Evolutionary conservation across 2,113 vertebrate species (phyloP), one percentile per base, ranked within the genome.

Genomic region (Nothobranchius kuhntae): DNA sequence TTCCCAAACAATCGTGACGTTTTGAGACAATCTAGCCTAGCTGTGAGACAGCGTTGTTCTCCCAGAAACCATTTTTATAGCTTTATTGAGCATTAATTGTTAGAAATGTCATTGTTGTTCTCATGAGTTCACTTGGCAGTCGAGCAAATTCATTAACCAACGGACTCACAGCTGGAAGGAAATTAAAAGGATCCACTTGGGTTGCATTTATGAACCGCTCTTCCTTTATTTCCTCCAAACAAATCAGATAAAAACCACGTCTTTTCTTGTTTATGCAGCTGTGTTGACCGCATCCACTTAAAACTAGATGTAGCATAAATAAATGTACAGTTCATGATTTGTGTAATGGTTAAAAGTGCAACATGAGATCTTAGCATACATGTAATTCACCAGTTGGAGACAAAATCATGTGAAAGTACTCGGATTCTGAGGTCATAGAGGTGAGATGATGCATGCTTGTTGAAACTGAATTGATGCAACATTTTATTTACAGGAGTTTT

Each of bases 1-100:
- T 83, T 67, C 74, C 78, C 48, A 55, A 77, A 30, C 44, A 50
- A 14, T 35, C 42, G 38, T 36, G 55, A 46, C 36, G 44, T 55
- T 50, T 17, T 11, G 4, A 71, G 53, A 59, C 12, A 1, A 51
- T 51, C 24, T 1, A 13, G 47, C 45, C 24, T 1, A 13, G 47
- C 45, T 53, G 21, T 17, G 58, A 59, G 14, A 58, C 7, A 30
- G 9, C 26, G 30, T 17, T 4, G 14, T 24, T 68, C 26, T 3
- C 60, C 51, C 26, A 51, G 48, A 1, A 17, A 21, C 4, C 11
- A 35, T 5, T 57, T 2, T 40, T 10, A 53, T 30, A 2, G 6
- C 35, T 60, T 51, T 45, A 47, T 45, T 68, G 0, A 61, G 26
- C 15, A 38, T 15, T 52, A 38, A 58, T 58, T 53, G 10, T 26